Base-by-base conservation (phyloP, 2,113 vertebrate genomes). In the Hystrix brachyura region DNA sequence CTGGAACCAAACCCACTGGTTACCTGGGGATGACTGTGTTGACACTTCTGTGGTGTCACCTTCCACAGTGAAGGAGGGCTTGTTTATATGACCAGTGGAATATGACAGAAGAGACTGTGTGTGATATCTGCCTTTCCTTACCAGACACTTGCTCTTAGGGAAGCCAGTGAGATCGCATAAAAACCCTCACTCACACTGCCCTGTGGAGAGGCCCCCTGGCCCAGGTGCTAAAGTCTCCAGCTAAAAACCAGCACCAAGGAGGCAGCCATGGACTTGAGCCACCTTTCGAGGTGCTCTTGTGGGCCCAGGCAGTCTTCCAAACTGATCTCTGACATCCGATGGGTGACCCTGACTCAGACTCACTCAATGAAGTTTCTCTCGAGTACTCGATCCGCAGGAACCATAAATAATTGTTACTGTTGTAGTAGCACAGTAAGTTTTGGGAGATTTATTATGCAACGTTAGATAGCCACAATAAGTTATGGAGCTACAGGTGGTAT, bases 181-280 rank as follows among this genome's bases (percentile, higher is more conserved):
- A 29, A 74, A 71, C 15, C 15, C 23, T 25, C 2, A 12, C 23
- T 25, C 2, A 12, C 0, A 0, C 1, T 19, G 3, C 3, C 15
- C 51, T 27, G 21, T 19, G 48, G 29, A 85, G 34, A 72, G 38
- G 19, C 11, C n/a, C 48, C 48, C 0, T 0, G 4, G 7, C 18
- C 7, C 32, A 76, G 17, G 4, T 57, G 34, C 27, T 29, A 21
- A 64, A 38, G 43, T 18, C 15, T 51, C n/a, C 11, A 32, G 1
- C 29, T 29, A 13, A 32, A 3, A 67, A 34, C 55, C 74, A 67
- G 46, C 34, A 38, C 18, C 23, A 3, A 46, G 19, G 46, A 17
- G 10, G 18, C 57, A 27, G n/a, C 8, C 27, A 4, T 4, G 7
- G 59, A 34, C 76, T 2, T 13, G 27, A 64, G 12, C 19, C 15